Conservation (phyloP, 2,888 invertebrate genomes). For the Thera britannica region DNA sequence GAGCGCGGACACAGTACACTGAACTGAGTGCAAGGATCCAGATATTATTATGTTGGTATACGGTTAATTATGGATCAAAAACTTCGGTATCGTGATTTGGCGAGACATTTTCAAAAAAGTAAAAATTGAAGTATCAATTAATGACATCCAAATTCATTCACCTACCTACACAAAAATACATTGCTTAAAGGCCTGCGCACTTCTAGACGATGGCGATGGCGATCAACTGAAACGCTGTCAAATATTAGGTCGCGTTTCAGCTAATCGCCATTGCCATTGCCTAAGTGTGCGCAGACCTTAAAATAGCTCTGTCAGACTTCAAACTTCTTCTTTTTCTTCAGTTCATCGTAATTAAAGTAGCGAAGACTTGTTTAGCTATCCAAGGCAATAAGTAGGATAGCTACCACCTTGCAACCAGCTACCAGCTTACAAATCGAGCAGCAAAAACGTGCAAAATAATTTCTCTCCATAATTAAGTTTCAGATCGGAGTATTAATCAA, state of each 20-base stretch:
- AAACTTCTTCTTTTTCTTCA: too few relatives aligned
- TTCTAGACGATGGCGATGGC: too few relatives aligned
- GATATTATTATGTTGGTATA: conserved; percentile 31
- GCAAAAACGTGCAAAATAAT: conserved; percentile 65
- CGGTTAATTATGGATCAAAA: conserved; percentile 29
- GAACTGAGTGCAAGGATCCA: conserved; percentile 53
- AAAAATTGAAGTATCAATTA: not conserved
- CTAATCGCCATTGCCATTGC: too few relatives aligned
- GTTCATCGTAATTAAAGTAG: too few relatives aligned
- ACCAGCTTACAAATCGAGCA: conserved; percentile 32
- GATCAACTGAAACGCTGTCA: too few relatives aligned
- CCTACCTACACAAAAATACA: too few relatives aligned
- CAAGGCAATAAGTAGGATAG: not conserved
- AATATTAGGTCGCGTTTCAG: too few relatives aligned
- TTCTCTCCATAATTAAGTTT: conserved; percentile 68
- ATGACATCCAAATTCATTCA: not conserved
- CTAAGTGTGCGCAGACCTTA: too few relatives aligned
- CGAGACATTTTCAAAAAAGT: conserved; percentile 16
- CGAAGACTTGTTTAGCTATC: not conserved
- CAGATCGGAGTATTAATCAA: conserved; percentile 73
- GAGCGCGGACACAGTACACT: conserved; percentile 63
- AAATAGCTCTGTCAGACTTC: too few relatives aligned
- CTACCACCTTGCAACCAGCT: conserved; percentile 36
- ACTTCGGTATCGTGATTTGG: conserved; percentile 1
- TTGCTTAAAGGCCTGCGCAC: too few relatives aligned